These are phyloP conservation scores for Nasonia giraulti DNA, from an alignment of 1,140 invertebrate genomes.

Conservation along the genomic window DNA sequence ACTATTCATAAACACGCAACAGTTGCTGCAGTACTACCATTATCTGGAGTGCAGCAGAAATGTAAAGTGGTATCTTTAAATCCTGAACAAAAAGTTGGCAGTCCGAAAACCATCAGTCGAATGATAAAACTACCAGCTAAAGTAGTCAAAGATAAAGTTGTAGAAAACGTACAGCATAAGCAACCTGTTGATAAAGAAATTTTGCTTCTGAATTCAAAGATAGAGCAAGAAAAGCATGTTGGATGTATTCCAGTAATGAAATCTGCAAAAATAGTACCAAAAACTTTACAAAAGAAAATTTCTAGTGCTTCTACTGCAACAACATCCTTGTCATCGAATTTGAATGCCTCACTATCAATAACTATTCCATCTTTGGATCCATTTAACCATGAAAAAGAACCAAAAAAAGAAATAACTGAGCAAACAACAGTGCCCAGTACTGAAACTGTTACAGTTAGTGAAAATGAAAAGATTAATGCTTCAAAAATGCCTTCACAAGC, in stretches of 20 bases:
- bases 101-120: conserved; percentile 52
- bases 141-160: conserved; percentile 51
- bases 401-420: conserved; percentile 55
- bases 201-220: background rate
- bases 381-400: conserved; percentile 59
- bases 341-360: conserved; percentile 46
- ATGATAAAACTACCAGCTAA: conserved; percentile 59
- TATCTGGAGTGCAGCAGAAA: conserved; percentile 53
- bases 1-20: conserved; percentile 51
- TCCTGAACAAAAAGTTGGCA: conserved; percentile 59
- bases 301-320: conserved; percentile 26
- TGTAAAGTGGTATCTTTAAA: conserved; percentile 49
- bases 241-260: background rate
- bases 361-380: conserved; percentile 55
- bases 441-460: conserved; percentile 56
- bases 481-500: conserved; percentile 72
- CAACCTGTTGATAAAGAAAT: background rate
- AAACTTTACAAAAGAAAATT: conserved; percentile 24
- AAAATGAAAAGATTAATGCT: conserved; percentile 63
- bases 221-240: background rate
- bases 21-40: conserved; percentile 47
- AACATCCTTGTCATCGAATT: conserved; percentile 33
- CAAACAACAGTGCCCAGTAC: conserved; percentile 63
- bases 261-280: conserved; percentile 41
- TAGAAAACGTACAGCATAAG: conserved; percentile 53